These are phyloP conservation scores for Nebria ingens DNA, from an alignment of 1,140 invertebrate genomes.

Conservation along the genomic window DNA sequence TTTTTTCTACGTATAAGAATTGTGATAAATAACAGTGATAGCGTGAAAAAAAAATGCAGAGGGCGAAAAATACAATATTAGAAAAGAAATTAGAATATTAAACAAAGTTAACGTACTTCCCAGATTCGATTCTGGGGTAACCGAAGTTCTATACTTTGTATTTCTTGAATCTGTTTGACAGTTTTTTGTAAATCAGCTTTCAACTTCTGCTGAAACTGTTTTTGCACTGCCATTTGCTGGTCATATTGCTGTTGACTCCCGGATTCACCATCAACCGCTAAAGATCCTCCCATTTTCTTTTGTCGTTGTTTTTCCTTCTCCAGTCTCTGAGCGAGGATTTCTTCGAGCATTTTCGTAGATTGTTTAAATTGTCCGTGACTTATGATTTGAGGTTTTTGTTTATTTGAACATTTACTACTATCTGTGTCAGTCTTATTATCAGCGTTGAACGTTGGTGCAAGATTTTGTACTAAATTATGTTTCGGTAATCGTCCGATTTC, in stretches of 20 bases:
- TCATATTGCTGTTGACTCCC: constrained; percentile 20
- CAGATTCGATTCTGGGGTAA: constrained; percentile 33
- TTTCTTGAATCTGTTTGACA: constrained; percentile 35
- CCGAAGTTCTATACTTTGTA: constrained; percentile 32
- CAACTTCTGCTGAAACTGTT: constrained; percentile 34
- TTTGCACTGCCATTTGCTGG: constrained; percentile 30
- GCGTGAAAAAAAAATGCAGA: too few species aligned
- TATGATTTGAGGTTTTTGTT: constrained; percentile 23
- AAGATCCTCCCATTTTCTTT: constrained; percentile 20
- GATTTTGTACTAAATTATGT: constrained; percentile 18
- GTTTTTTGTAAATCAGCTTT: constrained; percentile 34
- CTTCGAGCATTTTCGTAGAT: constrained; percentile 32
- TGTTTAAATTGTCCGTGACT: constrained; percentile 30
- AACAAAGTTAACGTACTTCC: constrained; percentile 26
- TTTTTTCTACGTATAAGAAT: too few species aligned
- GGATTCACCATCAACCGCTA: constrained; percentile 17
- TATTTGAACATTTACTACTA: constrained; percentile 15
- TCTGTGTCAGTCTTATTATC: constrained; percentile 23
- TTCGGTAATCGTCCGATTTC: constrained; percentile 15
- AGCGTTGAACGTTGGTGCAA: constrained; percentile 13
- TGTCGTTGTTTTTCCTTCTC: constrained; percentile 26
- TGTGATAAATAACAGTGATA: too few species aligned
- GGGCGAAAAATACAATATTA: background rate
- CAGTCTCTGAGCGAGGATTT: constrained; percentile 30
- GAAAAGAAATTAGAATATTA: too few species aligned